A percentile compares a stretch with the other conserved stretches of the same genome.
Conservation (phyloP, 2,113 vertebrate species). For the Rostratula benghalensis region DNA sequence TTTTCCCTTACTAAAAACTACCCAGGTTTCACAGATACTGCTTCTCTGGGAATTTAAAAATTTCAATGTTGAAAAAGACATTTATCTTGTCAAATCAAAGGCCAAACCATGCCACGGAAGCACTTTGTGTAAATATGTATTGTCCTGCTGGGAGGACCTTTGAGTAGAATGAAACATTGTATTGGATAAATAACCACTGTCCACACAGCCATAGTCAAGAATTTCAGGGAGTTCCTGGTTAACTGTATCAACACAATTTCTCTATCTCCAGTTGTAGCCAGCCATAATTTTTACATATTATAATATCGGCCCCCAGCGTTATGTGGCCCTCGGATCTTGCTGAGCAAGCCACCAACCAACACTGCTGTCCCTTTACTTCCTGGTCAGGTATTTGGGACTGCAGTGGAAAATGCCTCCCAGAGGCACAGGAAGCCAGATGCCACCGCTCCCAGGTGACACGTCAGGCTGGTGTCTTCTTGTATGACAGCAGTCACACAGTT, state of each 20-base stretch:
- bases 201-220: background rate
- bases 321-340: background rate
- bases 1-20: background rate
- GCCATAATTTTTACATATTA: background rate
- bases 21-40: background rate
- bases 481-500: background rate
- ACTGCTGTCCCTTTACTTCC: background rate
- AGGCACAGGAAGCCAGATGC: background rate
- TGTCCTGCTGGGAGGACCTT: background rate
- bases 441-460: background rate
- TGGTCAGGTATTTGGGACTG: background rate
- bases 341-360: background rate
- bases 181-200: background rate
- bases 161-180: background rate
- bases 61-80: background rate
- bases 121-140: background rate
- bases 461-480: background rate
- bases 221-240: background rate
- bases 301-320: background rate
- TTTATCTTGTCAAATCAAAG: background rate
- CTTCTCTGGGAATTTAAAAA: background rate
- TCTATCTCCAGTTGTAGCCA: background rate
- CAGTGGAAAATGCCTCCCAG: background rate
- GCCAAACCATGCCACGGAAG: background rate
- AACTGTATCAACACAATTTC: background rate